Evolutionary conservation across 1,140 invertebrate genomes (phyloP).

Genomic region (Cydia fagiglandana): DNA sequence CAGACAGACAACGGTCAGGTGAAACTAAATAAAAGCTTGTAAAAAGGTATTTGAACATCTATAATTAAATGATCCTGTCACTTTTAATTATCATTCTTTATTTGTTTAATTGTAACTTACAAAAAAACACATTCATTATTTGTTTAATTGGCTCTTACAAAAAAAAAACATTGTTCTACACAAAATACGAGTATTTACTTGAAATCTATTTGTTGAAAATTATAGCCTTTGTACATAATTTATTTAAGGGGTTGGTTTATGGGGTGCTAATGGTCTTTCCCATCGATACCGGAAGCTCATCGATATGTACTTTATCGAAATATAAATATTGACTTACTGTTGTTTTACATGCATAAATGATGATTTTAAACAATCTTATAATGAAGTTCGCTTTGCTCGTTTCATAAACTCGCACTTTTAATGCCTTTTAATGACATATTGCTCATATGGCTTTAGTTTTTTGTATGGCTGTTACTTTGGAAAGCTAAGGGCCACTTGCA

Average conservation of each 20-base stretch:
- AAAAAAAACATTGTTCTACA: background rate
- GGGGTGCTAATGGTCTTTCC: background rate
- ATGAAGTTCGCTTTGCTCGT: no score
- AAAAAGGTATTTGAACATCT: no score
- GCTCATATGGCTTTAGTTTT: no score
- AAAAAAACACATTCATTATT: background rate
- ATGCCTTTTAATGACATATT: no score
- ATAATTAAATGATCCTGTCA: no score
- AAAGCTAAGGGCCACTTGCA: no score
- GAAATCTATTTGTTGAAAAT: background rate
- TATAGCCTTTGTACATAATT: slow-evolving; percentile 2
- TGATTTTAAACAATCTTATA: no score
- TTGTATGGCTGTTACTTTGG: no score
- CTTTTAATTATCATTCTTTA: background rate
- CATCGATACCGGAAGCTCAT: background rate
- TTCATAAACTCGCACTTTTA: no score
- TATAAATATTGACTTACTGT: background rate
- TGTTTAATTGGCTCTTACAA: no score
- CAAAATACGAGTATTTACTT: background rate
- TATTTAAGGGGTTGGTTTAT: slow-evolving; percentile 11
- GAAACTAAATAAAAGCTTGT: no score
- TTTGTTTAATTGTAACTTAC: background rate
- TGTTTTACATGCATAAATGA: background rate
- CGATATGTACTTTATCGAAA: background rate
- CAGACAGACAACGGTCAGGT: no score